A percentile compares a stretch with the other conserved stretches of the same genome.
phyloP scores from a whole-genome alignment of 2,888 invertebrate species.

The Tuta absoluta region DNA sequence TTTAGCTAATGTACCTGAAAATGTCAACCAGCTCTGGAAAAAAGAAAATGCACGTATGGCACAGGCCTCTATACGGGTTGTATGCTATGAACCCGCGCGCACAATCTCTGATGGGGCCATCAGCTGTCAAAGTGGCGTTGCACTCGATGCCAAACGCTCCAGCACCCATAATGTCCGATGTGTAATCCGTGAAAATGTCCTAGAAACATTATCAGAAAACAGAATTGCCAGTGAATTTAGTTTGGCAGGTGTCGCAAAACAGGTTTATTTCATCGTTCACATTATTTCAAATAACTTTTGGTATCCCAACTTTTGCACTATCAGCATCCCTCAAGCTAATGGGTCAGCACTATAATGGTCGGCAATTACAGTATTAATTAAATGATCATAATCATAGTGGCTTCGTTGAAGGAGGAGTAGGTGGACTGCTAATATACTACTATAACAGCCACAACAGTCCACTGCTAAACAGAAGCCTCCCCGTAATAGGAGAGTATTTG shows the following conservation, averaged over 20 bases:
- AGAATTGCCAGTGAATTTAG: neutral
- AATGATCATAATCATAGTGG: no score
- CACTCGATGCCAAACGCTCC: constrained; percentile 44
- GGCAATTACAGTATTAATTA: no score
- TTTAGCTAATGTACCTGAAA: constrained; percentile 38
- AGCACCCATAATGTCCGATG: constrained; percentile 46
- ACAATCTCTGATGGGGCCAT: constrained; percentile 38
- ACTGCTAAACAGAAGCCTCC: no score
- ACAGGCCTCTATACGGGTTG: constrained; percentile 36
- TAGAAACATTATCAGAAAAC: constrained; percentile 27
- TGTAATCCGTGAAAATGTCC: constrained; percentile 42
- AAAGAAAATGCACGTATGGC: constrained; percentile 45
- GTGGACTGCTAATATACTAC: no score
- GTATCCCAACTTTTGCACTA: no score
- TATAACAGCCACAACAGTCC: no score
- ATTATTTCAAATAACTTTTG: no score
- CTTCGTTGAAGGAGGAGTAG: no score
- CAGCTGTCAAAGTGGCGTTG: constrained; percentile 43
- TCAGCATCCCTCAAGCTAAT: no score
- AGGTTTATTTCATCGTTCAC: no score
- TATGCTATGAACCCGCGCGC: constrained; percentile 42
- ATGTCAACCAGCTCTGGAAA: constrained; percentile 42
- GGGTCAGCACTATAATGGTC: no score
- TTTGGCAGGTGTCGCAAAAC: neutral
- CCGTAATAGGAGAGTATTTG: no score